Evolutionary conservation across 2,113 vertebrate species (phyloP), one percentile per base, ranked within the genome.

Genomic region (Coryphaenoides rupestris): DNA sequence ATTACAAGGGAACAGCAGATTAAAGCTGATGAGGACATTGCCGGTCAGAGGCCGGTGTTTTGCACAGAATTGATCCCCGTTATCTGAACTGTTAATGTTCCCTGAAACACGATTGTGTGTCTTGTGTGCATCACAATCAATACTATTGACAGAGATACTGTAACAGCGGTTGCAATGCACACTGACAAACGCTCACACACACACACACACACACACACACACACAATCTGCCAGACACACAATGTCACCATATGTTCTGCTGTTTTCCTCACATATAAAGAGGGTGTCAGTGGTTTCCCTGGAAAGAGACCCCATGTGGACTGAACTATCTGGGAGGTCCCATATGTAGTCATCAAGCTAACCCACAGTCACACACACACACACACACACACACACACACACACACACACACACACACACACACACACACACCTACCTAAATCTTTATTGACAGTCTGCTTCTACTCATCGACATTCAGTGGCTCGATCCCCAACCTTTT

Each of bases 281-380:
- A 60, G 26, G 9, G 60, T 68, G 74, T 54, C 64, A 28, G 63
- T 26, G 65, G 33, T 61, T 66, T 76, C 78, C 73, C 40, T 82
- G 67, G 9, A 40, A 75, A 7, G 65, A 62, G 62, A 68, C 62
- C 14, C n/a, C 75, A 58, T 71, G 70, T 55, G 55, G 46, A 40
- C 22, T 69, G 57, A 78, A 76, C 72, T 66, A 56, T 47, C 65
- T 83, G 80, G 78, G 82, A 74, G 84, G 80, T 83, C 78, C 62
- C 52, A 55, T 64, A 5, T 60, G n/a, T 22, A 62, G 17, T 57
- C 69, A 80, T 73, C 64, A 79, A 70, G 74, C 63, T 23, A 56
- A 68, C 68, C 63, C 58, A 66, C 57, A 40, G 33, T 40, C 58
- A n/a, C 46, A 52, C 46, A 65, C 19, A 69, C 53, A 64, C 15